Conservation (phyloP, 2,797 vertebrate genomes). For the Acanthopagrus latus region DNA sequence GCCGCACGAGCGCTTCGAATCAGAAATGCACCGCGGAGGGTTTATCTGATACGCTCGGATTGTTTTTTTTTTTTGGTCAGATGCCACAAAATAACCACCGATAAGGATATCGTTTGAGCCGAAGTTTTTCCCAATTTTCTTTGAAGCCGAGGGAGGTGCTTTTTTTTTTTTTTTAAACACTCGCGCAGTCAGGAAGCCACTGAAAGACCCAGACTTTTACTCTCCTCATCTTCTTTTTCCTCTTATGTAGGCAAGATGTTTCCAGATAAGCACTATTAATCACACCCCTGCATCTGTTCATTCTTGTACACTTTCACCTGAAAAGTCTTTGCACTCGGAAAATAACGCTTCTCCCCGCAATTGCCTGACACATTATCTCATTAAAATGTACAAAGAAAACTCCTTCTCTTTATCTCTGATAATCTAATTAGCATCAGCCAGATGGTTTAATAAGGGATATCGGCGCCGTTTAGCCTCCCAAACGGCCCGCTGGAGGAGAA, state of each 20-base stretch:
- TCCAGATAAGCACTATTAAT: constrained; percentile 84
- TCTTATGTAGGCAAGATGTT: constrained; percentile 83
- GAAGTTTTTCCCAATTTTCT: constrained; percentile 22
- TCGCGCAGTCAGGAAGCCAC: constrained; percentile 43
- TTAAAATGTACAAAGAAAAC: constrained; percentile 92
- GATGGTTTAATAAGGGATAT: constrained; percentile 92
- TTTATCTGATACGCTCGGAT: neutral
- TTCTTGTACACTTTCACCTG: constrained; percentile 83
- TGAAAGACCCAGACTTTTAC: constrained; percentile 52
- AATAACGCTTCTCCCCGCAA: constrained; percentile 80
- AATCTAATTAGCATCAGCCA: constrained; percentile 92
- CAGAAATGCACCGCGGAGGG: neutral
- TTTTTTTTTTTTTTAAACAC: constrained; percentile 22
- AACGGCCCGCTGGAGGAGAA: constrained; percentile 87
- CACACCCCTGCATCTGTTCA: constrained; percentile 83
- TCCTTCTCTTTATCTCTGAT: constrained; percentile 91
- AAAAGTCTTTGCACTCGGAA: constrained; percentile 78
- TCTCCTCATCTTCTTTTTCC: constrained; percentile 67
- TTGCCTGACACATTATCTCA: constrained; percentile 89
- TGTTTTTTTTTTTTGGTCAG: constrained; percentile 14
- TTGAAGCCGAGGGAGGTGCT: constrained; percentile 23
- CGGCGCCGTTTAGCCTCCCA: constrained; percentile 87
- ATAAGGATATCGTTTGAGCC: neutral
- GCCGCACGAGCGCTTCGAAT: constrained; percentile 8
- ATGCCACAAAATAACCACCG: neutral